Percentiles rank a stretch among this genome's conserved stretches.
phyloP scores from a whole-genome alignment of 2,888 invertebrate species.

The Spilosoma lubricipeda region DNA sequence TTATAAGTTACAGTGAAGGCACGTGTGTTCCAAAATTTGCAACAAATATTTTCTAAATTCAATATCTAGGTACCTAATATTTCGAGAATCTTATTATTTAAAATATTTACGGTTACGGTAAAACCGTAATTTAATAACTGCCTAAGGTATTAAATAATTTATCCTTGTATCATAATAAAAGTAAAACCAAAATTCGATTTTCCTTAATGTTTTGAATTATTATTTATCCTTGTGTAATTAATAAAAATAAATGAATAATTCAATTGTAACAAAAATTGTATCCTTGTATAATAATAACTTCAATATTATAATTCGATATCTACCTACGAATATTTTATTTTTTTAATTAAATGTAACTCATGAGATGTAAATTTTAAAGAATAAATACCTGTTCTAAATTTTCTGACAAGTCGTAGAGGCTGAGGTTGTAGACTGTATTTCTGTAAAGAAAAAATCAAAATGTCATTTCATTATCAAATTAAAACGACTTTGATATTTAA shows the following conservation, averaged over 20 bases:
- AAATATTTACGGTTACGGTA: not conserved
- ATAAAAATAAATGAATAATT: not conserved
- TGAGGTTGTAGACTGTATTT: constrained; percentile 96
- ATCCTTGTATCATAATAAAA: not conserved
- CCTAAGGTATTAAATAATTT: not conserved
- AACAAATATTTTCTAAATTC: too few relatives aligned
- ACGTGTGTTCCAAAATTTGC: too few relatives aligned
- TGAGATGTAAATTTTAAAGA: not conserved
- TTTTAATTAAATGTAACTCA: not conserved
- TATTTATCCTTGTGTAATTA: not conserved
- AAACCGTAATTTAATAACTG: not conserved
- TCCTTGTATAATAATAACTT: not conserved
- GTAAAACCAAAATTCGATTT: too few relatives aligned
- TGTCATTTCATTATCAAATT: not conserved
- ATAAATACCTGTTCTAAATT: constrained; percentile 88
- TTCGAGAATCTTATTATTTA: not conserved
- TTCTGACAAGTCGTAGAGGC: constrained; percentile 93
- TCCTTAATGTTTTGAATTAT: too few relatives aligned
- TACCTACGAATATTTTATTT: too few relatives aligned
- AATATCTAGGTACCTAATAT: not conserved
- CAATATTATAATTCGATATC: not conserved
- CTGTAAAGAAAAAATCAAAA: constrained; percentile 83
- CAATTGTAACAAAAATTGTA: not conserved
- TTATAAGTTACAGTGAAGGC: not conserved
- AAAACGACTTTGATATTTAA: not conserved